Evolutionary conservation across 2,113 vertebrate genomes (phyloP), one percentile per base, ranked within the genome.

Genomic region (Halichoeres trimaculatus): DNA sequence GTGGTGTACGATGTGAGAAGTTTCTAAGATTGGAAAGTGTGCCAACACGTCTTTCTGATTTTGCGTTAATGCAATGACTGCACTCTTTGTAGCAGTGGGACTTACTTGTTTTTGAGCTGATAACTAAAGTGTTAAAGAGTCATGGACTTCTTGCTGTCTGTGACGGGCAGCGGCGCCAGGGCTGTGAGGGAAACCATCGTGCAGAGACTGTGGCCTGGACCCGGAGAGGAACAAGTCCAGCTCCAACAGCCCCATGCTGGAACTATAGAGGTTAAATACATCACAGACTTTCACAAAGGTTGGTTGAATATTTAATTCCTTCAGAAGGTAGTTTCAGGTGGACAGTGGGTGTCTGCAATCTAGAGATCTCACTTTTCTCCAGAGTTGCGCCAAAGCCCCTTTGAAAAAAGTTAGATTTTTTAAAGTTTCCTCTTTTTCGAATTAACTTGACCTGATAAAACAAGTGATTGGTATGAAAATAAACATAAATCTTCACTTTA

Each of bases 101-200:
- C 22, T 4, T 16, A 12, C 35, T 63, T 24, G 50, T 34, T 5
- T 30, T 10, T 48, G 50, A 24, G 52, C 24, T 7, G 11, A 19
- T 5, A 2, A 7, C 52, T 38, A 19, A 41, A 10, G 8, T 53
- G 35, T 26, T 17, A 19, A 4, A 3, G 8, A 4, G 40, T 7
- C 14, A 93, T 94, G 94, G 90, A 95, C 63, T 93, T 76, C 74
- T 51, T 95, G n/a, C 38, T 81, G n/a, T 92, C 93, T 20, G 45
- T 94, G 0, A 91, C 92, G n/a, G 88, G 91, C 58, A 84, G 83
- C 75, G 58, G 92, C 2, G 90, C 84, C 1, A 90, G 90, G 69
- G 86, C 89, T 53, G 88, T 94, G 73, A 80, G 91, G 69, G 91
- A 92, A 56, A 92, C 90, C 1, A 77, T 95, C 22, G 74, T 88